Conservation (phyloP, 2,113 vertebrate species). For the Microtus pennsylvanicus region DNA sequence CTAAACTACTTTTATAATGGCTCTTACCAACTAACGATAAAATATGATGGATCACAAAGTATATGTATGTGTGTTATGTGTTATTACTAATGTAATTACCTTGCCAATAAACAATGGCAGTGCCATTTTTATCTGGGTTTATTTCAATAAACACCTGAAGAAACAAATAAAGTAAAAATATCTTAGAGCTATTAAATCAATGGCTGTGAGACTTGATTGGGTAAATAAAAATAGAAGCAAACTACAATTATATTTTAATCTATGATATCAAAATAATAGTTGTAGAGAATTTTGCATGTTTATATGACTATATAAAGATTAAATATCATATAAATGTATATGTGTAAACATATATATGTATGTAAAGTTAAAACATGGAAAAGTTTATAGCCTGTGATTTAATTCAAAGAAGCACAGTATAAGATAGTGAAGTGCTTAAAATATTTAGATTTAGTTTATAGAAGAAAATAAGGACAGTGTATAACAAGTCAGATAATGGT, state of each 20-base stretch:
- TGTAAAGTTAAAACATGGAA: not conserved
- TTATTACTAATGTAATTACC: slow-evolving; percentile 17
- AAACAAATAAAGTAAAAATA: not conserved
- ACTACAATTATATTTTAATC: slow-evolving; percentile 25
- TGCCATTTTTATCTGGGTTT: not conserved
- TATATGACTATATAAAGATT: not conserved
- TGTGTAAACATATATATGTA: not conserved
- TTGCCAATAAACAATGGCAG: not conserved
- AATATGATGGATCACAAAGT: not conserved
- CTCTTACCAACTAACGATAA: slow-evolving; percentile 31
- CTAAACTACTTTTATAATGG: slow-evolving; percentile 2
- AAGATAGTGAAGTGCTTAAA: slow-evolving; percentile 3
- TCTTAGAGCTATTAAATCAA: not conserved
- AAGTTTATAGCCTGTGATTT: not conserved
- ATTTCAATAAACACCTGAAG: slow-evolving; percentile 24
- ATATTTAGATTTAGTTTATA: not conserved
- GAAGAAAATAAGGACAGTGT: not conserved
- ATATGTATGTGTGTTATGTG: not conserved
- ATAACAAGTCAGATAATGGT: not conserved
- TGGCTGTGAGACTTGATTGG: slow-evolving; percentile 9
- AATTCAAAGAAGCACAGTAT: slow-evolving; percentile 19
- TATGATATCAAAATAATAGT: not conserved
- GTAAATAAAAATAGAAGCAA: not conserved
- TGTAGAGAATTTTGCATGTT: not conserved
- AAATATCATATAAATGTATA: slow-evolving; percentile 30